These are phyloP conservation scores for Hyles vespertilio DNA, from an alignment of 1,140 invertebrate genomes.

Conservation along the genomic window DNA sequence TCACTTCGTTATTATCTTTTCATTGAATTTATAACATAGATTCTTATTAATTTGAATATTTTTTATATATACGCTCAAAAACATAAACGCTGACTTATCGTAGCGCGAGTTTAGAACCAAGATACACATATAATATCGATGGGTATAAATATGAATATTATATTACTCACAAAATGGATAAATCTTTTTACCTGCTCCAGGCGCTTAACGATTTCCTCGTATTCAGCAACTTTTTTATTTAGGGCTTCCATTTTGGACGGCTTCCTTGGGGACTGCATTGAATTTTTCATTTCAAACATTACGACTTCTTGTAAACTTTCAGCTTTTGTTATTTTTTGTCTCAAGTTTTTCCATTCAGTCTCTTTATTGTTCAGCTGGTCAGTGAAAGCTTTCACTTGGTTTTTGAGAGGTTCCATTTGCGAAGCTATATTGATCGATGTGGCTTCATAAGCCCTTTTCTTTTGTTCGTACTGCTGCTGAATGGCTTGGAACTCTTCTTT, in stretches of 20 bases:
- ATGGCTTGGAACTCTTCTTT: conserved; percentile 69
- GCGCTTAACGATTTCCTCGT: conserved; percentile 58
- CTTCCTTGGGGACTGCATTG: conserved; percentile 66
- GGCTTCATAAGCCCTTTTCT: conserved; percentile 71
- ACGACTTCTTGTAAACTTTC: conserved; percentile 73
- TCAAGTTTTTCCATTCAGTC: conserved; percentile 73
- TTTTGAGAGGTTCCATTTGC: conserved; percentile 72
- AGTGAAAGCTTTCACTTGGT: conserved; percentile 60
- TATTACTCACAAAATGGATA: too few species aligned
- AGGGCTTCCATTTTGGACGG: conserved; percentile 69
- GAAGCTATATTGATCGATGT: conserved; percentile 72
- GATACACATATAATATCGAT: too few species aligned
- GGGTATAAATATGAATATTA: too few species aligned
- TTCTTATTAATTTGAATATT: too few species aligned
- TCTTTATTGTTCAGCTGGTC: conserved; percentile 68
- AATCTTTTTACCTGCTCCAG: conserved; percentile 59
- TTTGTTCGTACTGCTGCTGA: conserved; percentile 73
- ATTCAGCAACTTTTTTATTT: conserved; percentile 59
- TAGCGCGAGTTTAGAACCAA: too few species aligned
- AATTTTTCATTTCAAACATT: conserved; percentile 70
- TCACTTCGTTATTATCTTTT: too few species aligned
- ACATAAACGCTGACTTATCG: too few species aligned
- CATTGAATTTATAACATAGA: too few species aligned
- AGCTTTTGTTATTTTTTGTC: conserved; percentile 72
- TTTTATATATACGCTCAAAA: too few species aligned